A percentile compares a stretch with the other conserved stretches of the same genome.
Conservation (phyloP, 2,888 invertebrate species). For the Tipula vernalis region DNA sequence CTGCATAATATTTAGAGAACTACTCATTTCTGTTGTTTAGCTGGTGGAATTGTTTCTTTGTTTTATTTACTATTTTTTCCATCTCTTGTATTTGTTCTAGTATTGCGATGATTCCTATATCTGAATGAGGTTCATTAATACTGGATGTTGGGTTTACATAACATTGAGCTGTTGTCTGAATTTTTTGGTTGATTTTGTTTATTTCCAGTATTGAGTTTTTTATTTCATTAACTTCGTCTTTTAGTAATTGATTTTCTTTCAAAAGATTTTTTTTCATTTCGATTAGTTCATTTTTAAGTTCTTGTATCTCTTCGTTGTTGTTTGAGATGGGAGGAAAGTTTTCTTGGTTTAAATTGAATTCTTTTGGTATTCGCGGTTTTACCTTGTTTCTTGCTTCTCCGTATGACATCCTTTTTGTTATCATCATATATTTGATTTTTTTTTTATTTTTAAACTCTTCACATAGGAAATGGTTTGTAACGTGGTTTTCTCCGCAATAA, state of each 20-base stretch:
- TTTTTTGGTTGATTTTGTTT: too few relatives aligned
- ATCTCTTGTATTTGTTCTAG: background rate
- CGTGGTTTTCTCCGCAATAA: background rate
- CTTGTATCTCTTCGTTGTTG: background rate
- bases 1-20: background rate
- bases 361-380: too few relatives aligned
- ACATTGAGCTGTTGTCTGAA: too few relatives aligned
- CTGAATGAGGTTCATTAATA: too few relatives aligned
- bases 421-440: background rate
- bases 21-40: background rate
- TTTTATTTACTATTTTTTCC: background rate
- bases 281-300: background rate
- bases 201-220: too few relatives aligned
- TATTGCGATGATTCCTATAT: background rate
- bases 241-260: background rate
- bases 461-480: background rate
- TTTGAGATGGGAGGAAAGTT: background rate
- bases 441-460: background rate
- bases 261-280: background rate
- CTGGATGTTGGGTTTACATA: too few relatives aligned
- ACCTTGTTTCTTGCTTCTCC: too few relatives aligned
- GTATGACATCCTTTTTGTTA: background rate
- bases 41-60: background rate
- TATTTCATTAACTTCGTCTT: background rate
- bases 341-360: too few relatives aligned